Percentiles rank a stretch among this genome's conserved stretches.
These are phyloP conservation scores for Dendrolimus punctatus DNA, from an alignment of 1,140 invertebrate species.

Conservation along the genomic window DNA sequence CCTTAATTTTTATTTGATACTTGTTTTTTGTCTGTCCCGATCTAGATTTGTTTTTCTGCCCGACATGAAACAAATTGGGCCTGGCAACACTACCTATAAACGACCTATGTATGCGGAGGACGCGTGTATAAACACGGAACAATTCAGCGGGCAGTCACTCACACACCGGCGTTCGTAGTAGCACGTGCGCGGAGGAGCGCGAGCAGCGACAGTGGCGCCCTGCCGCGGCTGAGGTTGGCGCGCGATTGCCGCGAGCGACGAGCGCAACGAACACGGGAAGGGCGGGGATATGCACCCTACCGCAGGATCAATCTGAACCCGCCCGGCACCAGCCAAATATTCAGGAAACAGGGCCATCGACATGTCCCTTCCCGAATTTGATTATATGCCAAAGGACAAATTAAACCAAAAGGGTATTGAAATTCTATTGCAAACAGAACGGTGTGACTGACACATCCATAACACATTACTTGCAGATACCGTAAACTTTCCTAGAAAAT, in stretches of 20 bases:
- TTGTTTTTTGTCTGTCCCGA: no score
- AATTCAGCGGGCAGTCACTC: slow-evolving; percentile 35
- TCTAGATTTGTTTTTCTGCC: no score
- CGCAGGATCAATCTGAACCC: slow-evolving; percentile 18
- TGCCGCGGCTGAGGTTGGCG: slow-evolving; percentile 57
- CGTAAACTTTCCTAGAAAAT: no score
- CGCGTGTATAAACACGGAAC: slow-evolving; percentile 44
- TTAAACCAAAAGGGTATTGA: no score
- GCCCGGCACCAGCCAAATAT: slow-evolving; percentile 6
- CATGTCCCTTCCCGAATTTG: not conserved
- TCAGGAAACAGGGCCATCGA: slow-evolving; percentile 17
- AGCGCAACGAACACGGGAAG: not conserved
- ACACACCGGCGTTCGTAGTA: slow-evolving; percentile 30
- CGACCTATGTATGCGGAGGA: no score
- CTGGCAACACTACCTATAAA: no score
- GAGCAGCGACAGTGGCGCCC: slow-evolving; percentile 34
- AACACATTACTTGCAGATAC: no score
- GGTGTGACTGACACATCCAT: no score
- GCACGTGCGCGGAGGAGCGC: slow-evolving; percentile 27
- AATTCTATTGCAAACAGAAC: no score
- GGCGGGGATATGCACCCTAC: slow-evolving; percentile 13
- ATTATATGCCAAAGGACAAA: no score
- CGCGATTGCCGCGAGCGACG: slow-evolving; percentile 45
- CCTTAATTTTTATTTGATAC: no score
- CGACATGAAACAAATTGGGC: no score